Evolutionary conservation across 2,888 invertebrate genomes (phyloP).

Genomic region (Keiferia lycopersicella): DNA sequence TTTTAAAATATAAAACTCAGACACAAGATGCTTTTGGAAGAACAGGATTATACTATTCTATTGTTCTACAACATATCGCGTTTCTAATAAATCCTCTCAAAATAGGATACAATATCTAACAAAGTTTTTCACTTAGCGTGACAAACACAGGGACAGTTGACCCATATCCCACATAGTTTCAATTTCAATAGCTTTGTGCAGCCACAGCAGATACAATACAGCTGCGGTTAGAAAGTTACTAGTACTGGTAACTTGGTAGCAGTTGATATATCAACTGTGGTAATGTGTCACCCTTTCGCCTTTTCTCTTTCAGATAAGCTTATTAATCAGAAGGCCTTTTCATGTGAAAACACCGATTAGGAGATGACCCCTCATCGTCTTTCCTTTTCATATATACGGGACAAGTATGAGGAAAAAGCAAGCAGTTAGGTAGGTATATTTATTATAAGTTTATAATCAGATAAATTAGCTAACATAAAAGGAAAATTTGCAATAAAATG

Average conservation of each 20-base stretch:
- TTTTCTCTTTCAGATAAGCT: slow-evolving; percentile 5
- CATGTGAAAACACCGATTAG: no score
- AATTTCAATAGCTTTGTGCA: slow-evolving; percentile 5
- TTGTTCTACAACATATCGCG: no score
- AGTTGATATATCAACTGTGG: neutral
- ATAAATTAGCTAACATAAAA: no score
- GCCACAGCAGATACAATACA: neutral
- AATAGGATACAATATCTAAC: neutral
- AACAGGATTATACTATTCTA: no score
- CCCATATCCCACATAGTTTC: slow-evolving; percentile 6
- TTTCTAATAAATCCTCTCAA: neutral
- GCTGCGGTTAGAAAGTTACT: slow-evolving; percentile 14
- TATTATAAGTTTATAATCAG: no score
- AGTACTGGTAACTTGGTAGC: neutral
- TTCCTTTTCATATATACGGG: no score
- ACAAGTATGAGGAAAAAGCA: no score
- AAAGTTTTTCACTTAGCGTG: slow-evolving; percentile 1
- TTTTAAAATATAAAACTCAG: no score
- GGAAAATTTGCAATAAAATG: neutral
- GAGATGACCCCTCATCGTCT: no score
- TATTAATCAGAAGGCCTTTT: neutral
- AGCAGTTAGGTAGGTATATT: no score
- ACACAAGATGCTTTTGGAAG: no score
- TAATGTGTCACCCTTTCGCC: slow-evolving; percentile 3
- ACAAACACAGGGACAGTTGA: neutral